phyloP scores from a whole-genome alignment of 2,797 vertebrate genomes.

The Eulemur albifrons region DNA sequence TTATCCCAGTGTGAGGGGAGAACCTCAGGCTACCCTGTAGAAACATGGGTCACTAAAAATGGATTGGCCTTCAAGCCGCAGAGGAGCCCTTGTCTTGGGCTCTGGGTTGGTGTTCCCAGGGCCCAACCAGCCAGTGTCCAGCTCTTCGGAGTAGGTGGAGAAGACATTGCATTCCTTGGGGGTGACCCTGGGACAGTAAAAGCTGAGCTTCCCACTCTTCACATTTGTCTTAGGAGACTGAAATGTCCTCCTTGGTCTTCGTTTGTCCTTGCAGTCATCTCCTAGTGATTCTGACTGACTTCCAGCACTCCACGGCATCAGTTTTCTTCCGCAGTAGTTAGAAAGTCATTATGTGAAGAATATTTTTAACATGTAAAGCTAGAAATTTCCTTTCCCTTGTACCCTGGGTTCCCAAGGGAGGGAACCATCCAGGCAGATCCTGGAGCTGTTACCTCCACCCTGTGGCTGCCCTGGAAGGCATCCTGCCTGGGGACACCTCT shows the following conservation, averaged over 20 bases:
- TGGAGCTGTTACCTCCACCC: not conserved
- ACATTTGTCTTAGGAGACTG: not conserved
- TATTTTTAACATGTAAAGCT: not conserved
- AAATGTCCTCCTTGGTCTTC: not conserved
- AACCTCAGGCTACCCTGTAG: not conserved
- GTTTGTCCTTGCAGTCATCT: not conserved
- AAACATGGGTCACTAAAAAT: not conserved
- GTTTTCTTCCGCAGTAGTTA: not conserved
- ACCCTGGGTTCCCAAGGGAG: not conserved
- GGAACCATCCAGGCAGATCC: fast-evolving
- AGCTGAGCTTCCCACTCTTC: fast-evolving
- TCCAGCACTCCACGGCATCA: not conserved
- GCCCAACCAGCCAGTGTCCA: not conserved
- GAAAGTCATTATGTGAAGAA: not conserved
- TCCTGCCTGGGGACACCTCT: not conserved
- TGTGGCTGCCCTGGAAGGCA: not conserved
- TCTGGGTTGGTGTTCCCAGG: not conserved
- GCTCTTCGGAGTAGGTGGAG: not conserved
- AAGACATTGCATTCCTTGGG: not conserved
- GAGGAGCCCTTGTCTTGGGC: not conserved
- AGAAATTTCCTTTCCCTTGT: not conserved
- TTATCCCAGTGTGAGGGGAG: not conserved
- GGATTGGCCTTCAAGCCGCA: not conserved
- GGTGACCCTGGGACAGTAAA: not conserved
- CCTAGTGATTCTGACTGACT: not conserved